Base-by-base conservation (phyloP, 2,888 invertebrate species). In the Meloe dianella region DNA sequence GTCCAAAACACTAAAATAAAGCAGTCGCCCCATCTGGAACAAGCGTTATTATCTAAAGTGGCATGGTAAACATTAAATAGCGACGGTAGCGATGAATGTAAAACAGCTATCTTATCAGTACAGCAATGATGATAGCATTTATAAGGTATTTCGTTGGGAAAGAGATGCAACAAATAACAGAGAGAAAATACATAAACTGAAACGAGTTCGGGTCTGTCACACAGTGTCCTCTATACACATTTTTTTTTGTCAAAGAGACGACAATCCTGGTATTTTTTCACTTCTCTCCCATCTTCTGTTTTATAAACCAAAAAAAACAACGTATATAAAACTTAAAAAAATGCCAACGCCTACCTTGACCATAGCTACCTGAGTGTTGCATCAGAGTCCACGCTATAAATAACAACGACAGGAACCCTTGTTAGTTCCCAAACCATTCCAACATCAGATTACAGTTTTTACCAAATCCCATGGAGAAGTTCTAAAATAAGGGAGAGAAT, bases 291-390 rank as follows among this genome's bases (percentile, higher is more conserved):
- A 73, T 73, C 75, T 78, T 68, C 27, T 80, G 81, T 81, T 81
- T 80, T 79, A 78, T 80, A 74, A 78, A 35, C n/a, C 10, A 78
- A 78, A 77, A 74, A 79, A 81, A 81, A 80, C 75, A n/a, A 81
- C 80, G 61, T 61, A 58, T 57, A 65, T 60, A 47, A 47, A 47
- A 57, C 32, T 54, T 17, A 57, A 60, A 58, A 60, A 64, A 80
- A 81, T 78, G 78, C 80, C 51, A 81, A 83, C 82, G 82, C 82
- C 82, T 82, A 83, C 82, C 81, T 80, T 76, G 79, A 79, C 79
- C 79, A 74, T 77, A 76, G 82, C 83, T 83, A 83, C 83, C 83
- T 83, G 83, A 82, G 83, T 81, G 82, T 83, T 83, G 82, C 82
- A 78, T 82, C 82, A 82, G 78, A 78, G 77, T 75, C 80, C 76